Conservation (phyloP, 2,888 invertebrate genomes). For the Macrosoma leucophasiata region DNA sequence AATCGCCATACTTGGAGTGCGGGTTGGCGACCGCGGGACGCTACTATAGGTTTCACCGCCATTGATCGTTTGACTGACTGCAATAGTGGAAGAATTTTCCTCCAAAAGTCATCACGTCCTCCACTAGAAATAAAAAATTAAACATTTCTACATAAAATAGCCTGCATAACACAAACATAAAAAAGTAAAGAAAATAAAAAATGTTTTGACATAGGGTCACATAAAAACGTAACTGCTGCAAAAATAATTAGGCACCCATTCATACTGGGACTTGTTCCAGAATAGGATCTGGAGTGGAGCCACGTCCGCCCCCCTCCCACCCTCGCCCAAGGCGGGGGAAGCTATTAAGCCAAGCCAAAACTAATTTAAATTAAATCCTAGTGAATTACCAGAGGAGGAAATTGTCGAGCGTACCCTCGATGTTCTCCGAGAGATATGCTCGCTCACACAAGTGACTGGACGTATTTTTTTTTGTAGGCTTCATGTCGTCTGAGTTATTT, state of each 20-base stretch:
- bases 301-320: conserved; percentile 44
- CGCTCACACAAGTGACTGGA: conserved; percentile 32
- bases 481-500: neutral
- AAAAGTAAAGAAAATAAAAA: no score
- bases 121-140: no score
- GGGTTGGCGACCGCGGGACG: no score
- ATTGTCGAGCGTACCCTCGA: conserved; percentile 74
- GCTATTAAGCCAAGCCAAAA: conserved; percentile 93
- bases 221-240: no score
- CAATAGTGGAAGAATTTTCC: no score
- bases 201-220: no score
- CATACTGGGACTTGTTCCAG: conserved; percentile 36
- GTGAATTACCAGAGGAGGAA: conserved; percentile 81
- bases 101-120: no score
- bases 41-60: no score
- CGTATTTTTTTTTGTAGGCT: conserved; percentile 7
- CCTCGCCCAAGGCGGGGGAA: conserved; percentile 70
- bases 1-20: no score
- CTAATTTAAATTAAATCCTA: conserved; percentile 86
- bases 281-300: conserved; percentile 53
- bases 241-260: conserved; percentile 27
- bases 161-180: no score
- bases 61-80: no score
- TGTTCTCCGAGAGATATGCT: conserved; percentile 57
- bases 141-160: no score